A percentile compares a stretch with the other conserved stretches of the same genome.
These are phyloP conservation scores for Orientallactaga bullata DNA, from an alignment of 2,113 vertebrate species.

Conservation along the genomic window DNA sequence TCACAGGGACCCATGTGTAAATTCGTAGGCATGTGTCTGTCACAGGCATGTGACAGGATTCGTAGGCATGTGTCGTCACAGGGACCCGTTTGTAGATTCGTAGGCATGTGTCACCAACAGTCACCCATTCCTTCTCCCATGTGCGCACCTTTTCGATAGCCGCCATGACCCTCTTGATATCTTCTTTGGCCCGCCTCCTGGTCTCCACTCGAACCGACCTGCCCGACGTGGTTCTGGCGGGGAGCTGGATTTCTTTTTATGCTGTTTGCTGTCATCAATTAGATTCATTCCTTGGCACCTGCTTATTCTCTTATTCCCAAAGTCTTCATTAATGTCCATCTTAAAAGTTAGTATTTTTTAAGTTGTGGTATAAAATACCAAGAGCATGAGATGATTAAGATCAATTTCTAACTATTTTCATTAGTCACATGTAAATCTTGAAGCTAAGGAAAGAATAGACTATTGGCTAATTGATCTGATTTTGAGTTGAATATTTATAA, in stretches of 20 bases:
- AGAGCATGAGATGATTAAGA: background rate
- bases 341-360: slow-evolving; percentile 50
- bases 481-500: slow-evolving; percentile 43
- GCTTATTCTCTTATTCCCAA: slow-evolving; percentile 8
- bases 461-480: slow-evolving; percentile 6
- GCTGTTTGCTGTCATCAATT: background rate
- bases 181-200: slow-evolving; percentile 98
- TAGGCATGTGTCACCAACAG: no score
- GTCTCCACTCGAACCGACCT: slow-evolving; percentile 98
- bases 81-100: no score
- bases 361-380: slow-evolving; percentile 47
- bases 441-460: background rate
- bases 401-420: slow-evolving; percentile 12
- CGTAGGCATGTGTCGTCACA: no score
- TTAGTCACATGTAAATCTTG: background rate
- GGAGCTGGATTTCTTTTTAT: slow-evolving; percentile 42
- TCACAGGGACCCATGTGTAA: no score
- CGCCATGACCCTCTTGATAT: slow-evolving; percentile 98
- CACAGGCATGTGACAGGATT: no score
- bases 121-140: no score
- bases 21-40: no score
- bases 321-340: slow-evolving; percentile 3
- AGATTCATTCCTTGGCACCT: background rate
- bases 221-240: slow-evolving; percentile 92
- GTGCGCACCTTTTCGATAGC: slow-evolving; percentile 99